Percentiles rank a stretch among this genome's conserved stretches.
phyloP scores from a whole-genome alignment of 2,797 vertebrate species.

The Labroides dimidiatus region DNA sequence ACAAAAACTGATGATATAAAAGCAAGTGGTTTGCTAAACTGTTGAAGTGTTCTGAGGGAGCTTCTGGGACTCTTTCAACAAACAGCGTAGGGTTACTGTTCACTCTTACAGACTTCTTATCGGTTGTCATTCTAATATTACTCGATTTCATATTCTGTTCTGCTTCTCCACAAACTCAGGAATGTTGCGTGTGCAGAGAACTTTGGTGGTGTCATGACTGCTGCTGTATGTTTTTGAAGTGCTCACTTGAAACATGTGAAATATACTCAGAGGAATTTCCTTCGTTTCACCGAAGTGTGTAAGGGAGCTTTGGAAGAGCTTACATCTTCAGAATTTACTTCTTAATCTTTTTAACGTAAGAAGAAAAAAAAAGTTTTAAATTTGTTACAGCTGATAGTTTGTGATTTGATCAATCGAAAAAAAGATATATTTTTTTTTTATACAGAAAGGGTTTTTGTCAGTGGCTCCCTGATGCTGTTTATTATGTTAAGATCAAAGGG shows the following conservation, averaged over 20 bases:
- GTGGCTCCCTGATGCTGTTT: constrained; percentile 10
- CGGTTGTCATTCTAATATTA: constrained; percentile 26
- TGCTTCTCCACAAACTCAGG: constrained; percentile 36
- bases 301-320: too few relatives aligned
- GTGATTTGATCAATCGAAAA: too few relatives aligned
- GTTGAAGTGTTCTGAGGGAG: constrained; percentile 24
- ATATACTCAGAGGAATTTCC: neutral
- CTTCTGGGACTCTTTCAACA: neutral
- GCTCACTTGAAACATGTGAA: constrained; percentile 17
- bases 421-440: too few relatives aligned
- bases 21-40: constrained; percentile 30
- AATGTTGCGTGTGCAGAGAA: constrained; percentile 21
- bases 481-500: neutral
- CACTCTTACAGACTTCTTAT: constrained; percentile 8
- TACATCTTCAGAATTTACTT: too few relatives aligned
- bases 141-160: constrained; percentile 35
- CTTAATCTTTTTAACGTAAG: too few relatives aligned
- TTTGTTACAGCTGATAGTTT: too few relatives aligned
- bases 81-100: constrained; percentile 16
- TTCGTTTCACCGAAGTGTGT: constrained; percentile 19
- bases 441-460: constrained; percentile 5
- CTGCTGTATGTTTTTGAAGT: constrained; percentile 22
- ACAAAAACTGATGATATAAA: constrained; percentile 39
- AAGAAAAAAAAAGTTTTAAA: too few relatives aligned
- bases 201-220: constrained; percentile 10